Evolutionary conservation across 2,888 invertebrate species (phyloP).

Genomic region (Diarsia brunnea): DNA sequence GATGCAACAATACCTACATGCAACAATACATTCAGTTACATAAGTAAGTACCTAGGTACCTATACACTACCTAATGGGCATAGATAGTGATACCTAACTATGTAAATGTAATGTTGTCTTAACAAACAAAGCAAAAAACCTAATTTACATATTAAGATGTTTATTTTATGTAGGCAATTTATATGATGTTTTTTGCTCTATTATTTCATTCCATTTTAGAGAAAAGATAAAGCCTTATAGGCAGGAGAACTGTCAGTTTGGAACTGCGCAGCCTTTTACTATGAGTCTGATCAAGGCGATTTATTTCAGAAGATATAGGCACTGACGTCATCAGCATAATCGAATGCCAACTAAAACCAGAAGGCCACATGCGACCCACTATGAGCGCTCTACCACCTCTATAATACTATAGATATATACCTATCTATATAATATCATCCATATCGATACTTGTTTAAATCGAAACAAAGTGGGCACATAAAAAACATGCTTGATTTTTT

Average conservation of each 20-base stretch:
- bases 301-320: conserved; percentile 76
- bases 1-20: not conserved
- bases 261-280: conserved; percentile 63
- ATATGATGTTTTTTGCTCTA: conserved; percentile 36
- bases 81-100: conserved; percentile 3
- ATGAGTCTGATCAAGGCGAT: conserved; percentile 80
- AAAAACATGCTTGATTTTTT: conserved; percentile 33
- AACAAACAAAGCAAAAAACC: conserved; percentile 17
- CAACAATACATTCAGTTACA: not conserved
- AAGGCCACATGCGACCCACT: conserved; percentile 80
- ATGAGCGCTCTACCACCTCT: conserved; percentile 36
- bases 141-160: conserved; percentile 49
- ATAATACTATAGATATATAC: not conserved
- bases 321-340: conserved; percentile 81
- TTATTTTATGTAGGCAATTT: conserved; percentile 32
- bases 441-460: conserved; percentile 4
- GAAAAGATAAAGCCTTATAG: conserved; percentile 39
- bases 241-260: conserved; percentile 16
- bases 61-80: not conserved
- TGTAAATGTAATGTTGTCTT: conserved; percentile 7
- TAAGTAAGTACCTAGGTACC: not conserved
- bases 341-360: conserved; percentile 78
- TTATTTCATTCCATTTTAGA: conserved; percentile 41
- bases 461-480: conserved; percentile 34
- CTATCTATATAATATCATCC: not conserved